Conservation (phyloP, 2,888 invertebrate genomes). For the Calephelis perditalis region DNA sequence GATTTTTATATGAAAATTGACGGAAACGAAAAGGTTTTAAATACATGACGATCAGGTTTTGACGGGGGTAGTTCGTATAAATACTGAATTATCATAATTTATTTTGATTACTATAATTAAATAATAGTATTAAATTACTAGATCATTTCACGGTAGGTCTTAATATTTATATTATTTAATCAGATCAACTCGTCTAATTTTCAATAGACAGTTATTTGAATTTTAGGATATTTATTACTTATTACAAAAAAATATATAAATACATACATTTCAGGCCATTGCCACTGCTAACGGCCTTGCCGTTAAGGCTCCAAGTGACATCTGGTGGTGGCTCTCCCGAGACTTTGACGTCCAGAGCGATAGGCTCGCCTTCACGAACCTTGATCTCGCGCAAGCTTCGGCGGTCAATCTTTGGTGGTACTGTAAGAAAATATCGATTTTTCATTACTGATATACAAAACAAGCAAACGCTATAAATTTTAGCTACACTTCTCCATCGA, state of each 20-base stretch:
- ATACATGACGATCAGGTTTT: too few relatives aligned
- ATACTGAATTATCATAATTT: too few relatives aligned
- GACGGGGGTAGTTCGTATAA: too few relatives aligned
- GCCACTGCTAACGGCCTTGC: slow-evolving; percentile 84
- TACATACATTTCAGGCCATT: slow-evolving; percentile 63
- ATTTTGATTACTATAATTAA: too few relatives aligned
- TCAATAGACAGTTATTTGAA: too few relatives aligned
- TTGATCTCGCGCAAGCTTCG: slow-evolving; percentile 91
- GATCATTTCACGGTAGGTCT: too few relatives aligned
- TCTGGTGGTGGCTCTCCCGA: slow-evolving; percentile 95
- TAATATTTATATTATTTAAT: too few relatives aligned
- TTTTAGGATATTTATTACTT: not conserved
- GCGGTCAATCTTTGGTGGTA: slow-evolving; percentile 97
- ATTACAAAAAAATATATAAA: not conserved
- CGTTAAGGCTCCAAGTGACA: slow-evolving; percentile 91
- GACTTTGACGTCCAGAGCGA: slow-evolving; percentile 92
- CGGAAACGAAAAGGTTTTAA: too few relatives aligned
- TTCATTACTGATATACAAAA: not conserved
- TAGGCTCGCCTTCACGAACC: slow-evolving; percentile 94
- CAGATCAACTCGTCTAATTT: too few relatives aligned
- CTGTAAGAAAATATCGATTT: slow-evolving; percentile 61
- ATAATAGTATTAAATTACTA: too few relatives aligned
- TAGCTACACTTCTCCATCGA: too few relatives aligned
- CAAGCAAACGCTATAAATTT: not conserved
- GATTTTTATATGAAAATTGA: too few relatives aligned